Conservation (phyloP, 1,140 invertebrate species). For the Telenomus remus region DNA sequence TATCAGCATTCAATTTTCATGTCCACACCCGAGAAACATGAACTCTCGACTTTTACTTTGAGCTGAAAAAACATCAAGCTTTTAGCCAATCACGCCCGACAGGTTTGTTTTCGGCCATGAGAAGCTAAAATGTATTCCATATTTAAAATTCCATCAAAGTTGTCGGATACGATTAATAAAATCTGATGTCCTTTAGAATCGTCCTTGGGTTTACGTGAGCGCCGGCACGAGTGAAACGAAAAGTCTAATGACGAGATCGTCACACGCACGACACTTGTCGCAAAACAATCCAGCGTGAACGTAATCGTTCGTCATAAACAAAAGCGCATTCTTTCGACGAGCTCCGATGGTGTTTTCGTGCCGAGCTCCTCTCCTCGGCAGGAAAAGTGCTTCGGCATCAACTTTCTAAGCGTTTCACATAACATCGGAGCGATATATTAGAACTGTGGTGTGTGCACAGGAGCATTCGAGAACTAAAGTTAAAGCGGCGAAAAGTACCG, state of each 20-base stretch:
- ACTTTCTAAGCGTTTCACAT: constrained; percentile 69
- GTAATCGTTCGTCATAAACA: constrained; percentile 60
- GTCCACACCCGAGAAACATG: too few species aligned
- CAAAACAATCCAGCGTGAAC: constrained; percentile 39
- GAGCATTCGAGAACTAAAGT: constrained; percentile 50
- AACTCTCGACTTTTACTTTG: too few species aligned
- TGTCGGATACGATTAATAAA: neutral
- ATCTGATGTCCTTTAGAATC: neutral
- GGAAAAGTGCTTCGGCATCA: constrained; percentile 66
- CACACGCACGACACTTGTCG: constrained; percentile 10
- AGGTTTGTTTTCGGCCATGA: too few species aligned
- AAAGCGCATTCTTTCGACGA: constrained; percentile 57
- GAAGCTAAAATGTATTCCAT: too few species aligned
- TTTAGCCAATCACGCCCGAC: too few species aligned
- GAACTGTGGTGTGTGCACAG: constrained; percentile 43
- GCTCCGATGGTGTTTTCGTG: constrained; percentile 44
- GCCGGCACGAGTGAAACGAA: constrained; percentile 32
- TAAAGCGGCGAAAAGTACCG: constrained; percentile 41
- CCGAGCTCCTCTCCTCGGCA: constrained; percentile 36
- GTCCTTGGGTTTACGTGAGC: constrained; percentile 6
- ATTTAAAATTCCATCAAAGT: too few species aligned
- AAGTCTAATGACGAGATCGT: constrained; percentile 34
- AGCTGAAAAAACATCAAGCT: too few species aligned
- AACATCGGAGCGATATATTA: constrained; percentile 57
- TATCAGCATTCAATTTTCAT: too few species aligned